Base-by-base conservation (phyloP, 2,113 vertebrate genomes). In the Aegotheles bennettii region DNA sequence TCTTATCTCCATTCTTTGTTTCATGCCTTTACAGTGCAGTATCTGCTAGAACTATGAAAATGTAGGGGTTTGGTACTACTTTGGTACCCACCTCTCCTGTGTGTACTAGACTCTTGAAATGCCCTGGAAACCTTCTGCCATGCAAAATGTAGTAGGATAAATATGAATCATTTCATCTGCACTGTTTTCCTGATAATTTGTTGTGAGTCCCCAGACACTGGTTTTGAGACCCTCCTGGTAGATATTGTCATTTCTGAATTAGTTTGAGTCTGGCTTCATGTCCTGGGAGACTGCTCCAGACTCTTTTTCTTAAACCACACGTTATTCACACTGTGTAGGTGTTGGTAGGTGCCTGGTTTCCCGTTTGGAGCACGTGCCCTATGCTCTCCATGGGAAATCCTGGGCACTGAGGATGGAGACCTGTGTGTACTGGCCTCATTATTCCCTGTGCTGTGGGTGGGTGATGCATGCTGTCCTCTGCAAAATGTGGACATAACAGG, bases 221-320 rank as follows among this genome's bases (percentile, higher is more conserved):
- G 9, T 69, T 77, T 80, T 74, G 79, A 92, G 84, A 83, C 15
- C 71, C 84, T 93, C 71, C 68, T 86, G 85, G 85, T 88, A 93
- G 85, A 73, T 25, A n/a, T 45, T 61, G 36, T 69, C 89, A 71
- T 91, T 96, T 74, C 60, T 53, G 65, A 81, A 45, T 53, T 74
- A 61, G 28, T 71, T 79, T 69, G 54, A 23, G 42, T 80, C 88
- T 93, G 82, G 45, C 78, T 79, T 71, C 1, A 2, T 56, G 51
- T 79, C 78, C 82, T 83, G 67, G 42, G 82, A 92, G 53, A 53
- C 48, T 50, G 31, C 11, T 53, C 26, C 40, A 88, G 83, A 33
- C 23, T 23, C 29, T 92, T 89, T n/a, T 84, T 56, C 33, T 56
- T 86, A 50, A 65, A 65, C 71, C 38, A 10, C 15, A 77, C 54